These are phyloP conservation scores for Neodontobutis hainanensis DNA, from an alignment of 2,113 vertebrate genomes.

Conservation along the genomic window DNA sequence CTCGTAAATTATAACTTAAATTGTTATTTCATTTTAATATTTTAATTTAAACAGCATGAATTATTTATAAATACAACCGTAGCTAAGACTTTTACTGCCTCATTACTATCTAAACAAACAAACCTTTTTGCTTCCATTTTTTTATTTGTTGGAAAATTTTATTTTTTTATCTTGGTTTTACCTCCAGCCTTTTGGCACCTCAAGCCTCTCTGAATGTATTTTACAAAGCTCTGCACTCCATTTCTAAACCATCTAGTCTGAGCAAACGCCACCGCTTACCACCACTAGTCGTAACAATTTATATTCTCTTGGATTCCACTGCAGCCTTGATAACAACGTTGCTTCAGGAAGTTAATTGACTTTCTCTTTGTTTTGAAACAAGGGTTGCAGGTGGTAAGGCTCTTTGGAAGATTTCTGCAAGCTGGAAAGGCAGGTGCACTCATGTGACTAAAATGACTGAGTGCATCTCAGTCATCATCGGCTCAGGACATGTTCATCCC, in stretches of 20 bases:
- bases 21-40: too few relatives aligned
- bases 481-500: slow-evolving; percentile 18
- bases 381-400: slow-evolving; percentile 75
- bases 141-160: too few relatives aligned
- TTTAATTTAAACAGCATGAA: too few relatives aligned
- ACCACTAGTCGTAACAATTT: not conserved
- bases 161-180: slow-evolving; percentile 5
- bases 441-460: slow-evolving; percentile 27
- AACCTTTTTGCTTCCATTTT: too few relatives aligned
- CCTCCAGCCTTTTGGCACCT: not conserved
- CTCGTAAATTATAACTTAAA: too few relatives aligned
- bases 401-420: slow-evolving; percentile 55
- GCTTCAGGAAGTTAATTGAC: slow-evolving; percentile 66
- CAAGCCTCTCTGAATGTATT: slow-evolving; percentile 35
- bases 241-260: slow-evolving; percentile 11
- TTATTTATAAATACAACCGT: too few relatives aligned
- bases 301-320: slow-evolving; percentile 32
- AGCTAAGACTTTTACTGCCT: too few relatives aligned
- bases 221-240: slow-evolving; percentile 7
- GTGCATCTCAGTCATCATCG: slow-evolving; percentile 43
- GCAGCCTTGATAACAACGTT: slow-evolving; percentile 19
- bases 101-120: too few relatives aligned
- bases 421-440: slow-evolving; percentile 60
- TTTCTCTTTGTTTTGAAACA: slow-evolving; percentile 73
- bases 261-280: slow-evolving; percentile 12